phyloP scores from a whole-genome alignment of 23 tunicate genomes.

The Oikopleura vanhoeffeni region DNA sequence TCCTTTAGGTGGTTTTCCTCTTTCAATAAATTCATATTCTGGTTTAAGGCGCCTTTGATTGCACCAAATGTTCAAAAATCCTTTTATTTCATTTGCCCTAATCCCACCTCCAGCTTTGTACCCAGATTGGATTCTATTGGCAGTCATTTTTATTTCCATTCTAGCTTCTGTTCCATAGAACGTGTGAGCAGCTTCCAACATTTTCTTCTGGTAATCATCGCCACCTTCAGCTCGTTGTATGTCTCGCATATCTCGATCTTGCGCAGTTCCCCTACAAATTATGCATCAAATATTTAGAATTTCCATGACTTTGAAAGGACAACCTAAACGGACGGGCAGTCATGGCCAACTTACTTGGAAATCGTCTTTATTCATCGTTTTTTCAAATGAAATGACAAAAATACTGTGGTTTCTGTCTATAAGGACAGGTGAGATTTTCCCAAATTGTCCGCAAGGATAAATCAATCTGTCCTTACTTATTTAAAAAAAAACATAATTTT shows the following conservation, averaged over 20 bases:
- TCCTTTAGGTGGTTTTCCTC: conserved; percentile 5
- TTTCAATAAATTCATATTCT: conserved; percentile 6
- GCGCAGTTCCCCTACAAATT: neutral
- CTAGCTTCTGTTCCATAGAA: neutral
- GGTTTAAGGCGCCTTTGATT: conserved; percentile 5
- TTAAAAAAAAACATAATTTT: no score
- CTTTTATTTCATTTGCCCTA: conserved; percentile 6
- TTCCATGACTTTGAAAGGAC: no score
- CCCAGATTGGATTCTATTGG: neutral
- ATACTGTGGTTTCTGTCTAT: no score
- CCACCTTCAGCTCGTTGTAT: neutral
- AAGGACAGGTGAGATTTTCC: no score
- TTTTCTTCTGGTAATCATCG: conserved; percentile 11
- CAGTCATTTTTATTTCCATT: conserved; percentile 7
- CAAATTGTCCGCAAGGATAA: no score
- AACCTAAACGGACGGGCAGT: no score
- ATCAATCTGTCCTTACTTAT: no score
- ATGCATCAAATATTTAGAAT: no score
- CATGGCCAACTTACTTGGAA: no score
- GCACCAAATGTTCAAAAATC: conserved; percentile 15
- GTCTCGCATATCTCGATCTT: neutral
- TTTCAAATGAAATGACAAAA: no score
- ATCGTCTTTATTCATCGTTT: no score
- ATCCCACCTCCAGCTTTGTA: neutral
- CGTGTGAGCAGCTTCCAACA: neutral